These are phyloP conservation scores for Caenorhabditis tropicalis DNA, from an alignment of 1,140 invertebrate species.

Conservation along the genomic window DNA sequence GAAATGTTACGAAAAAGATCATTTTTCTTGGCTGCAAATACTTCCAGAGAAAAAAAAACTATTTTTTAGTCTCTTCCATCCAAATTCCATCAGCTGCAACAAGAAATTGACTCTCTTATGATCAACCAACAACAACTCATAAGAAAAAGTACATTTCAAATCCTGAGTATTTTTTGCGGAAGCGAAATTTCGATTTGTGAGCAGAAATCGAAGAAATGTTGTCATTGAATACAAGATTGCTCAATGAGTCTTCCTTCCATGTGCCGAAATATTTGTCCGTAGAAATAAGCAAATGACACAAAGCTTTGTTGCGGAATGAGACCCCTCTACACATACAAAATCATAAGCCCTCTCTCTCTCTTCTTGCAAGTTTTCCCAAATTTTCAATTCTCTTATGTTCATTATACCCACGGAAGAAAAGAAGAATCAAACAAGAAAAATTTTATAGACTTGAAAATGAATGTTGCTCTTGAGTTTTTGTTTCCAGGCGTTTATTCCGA, in stretches of 20 bases:
- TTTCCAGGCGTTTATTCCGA: neutral
- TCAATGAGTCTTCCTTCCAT: constrained; percentile 38
- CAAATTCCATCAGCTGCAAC: too few relatives aligned
- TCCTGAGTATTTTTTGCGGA: too few relatives aligned
- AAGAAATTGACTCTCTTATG: too few relatives aligned
- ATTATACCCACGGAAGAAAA: neutral
- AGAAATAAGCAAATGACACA: constrained; percentile 43
- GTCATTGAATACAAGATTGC: constrained; percentile 42
- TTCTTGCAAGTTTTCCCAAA: neutral
- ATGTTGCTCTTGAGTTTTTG: neutral
- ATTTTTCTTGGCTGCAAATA: too few relatives aligned
- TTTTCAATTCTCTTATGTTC: constrained; percentile 7
- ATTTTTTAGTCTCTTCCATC: too few relatives aligned
- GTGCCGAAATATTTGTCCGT: constrained; percentile 17
- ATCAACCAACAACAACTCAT: neutral
- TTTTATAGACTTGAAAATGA: neutral
- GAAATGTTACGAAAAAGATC: too few relatives aligned
- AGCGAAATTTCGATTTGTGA: neutral
- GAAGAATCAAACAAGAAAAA: neutral
- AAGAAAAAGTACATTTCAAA: neutral
- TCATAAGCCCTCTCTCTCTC: constrained; percentile 4
- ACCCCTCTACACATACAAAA: constrained; percentile 8
- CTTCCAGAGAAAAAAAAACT: too few relatives aligned
- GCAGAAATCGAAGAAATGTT: constrained; percentile 11
- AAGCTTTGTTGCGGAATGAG: constrained; percentile 7